phyloP scores from a whole-genome alignment of 1,140 invertebrate species.

The Plodia interpunctella region DNA sequence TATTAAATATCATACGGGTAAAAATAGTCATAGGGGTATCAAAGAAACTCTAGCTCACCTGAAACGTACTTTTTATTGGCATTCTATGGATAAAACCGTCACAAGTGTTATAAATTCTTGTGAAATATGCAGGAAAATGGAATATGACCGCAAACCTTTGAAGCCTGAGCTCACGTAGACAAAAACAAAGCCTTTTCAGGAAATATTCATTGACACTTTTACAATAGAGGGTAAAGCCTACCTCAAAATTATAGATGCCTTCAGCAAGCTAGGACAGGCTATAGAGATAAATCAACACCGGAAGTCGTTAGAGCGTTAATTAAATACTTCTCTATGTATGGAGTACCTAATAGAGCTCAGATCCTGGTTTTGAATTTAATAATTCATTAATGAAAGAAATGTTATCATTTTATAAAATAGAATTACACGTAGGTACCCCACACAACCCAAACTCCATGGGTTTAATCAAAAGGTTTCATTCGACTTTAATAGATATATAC shows the following conservation, averaged over 20 bases:
- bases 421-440: constrained; percentile 35
- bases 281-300: constrained; percentile 20
- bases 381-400: constrained; percentile 32
- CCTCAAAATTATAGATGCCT: constrained; percentile 31
- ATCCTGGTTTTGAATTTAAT: constrained; percentile 36
- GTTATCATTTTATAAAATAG: constrained; percentile 32
- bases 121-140: constrained; percentile 27
- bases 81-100: constrained; percentile 27
- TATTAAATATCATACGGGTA: constrained; percentile 21
- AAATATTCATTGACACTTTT: constrained; percentile 37
- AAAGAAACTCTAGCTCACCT: constrained; percentile 9
- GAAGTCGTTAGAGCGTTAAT: constrained; percentile 17
- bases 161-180: constrained; percentile 33
- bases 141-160: constrained; percentile 33
- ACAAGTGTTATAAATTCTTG: constrained; percentile 33
- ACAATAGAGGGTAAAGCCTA: constrained; percentile 29
- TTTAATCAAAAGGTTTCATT: constrained; percentile 36
- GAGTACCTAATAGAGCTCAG: constrained; percentile 21
- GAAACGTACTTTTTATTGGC: constrained; percentile 23
- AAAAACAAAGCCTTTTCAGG: constrained; percentile 28
- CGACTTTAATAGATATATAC: constrained; percentile 39
- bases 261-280: constrained; percentile 38
- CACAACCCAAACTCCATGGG: constrained; percentile 47
- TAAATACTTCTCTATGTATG: constrained; percentile 21
- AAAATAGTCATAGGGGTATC: constrained; percentile 15